A percentile compares a stretch with the other conserved stretches of the same genome.
These are phyloP conservation scores for Drosophila lini DNA, from an alignment of 1,140 invertebrate species.

Conservation along the genomic window DNA sequence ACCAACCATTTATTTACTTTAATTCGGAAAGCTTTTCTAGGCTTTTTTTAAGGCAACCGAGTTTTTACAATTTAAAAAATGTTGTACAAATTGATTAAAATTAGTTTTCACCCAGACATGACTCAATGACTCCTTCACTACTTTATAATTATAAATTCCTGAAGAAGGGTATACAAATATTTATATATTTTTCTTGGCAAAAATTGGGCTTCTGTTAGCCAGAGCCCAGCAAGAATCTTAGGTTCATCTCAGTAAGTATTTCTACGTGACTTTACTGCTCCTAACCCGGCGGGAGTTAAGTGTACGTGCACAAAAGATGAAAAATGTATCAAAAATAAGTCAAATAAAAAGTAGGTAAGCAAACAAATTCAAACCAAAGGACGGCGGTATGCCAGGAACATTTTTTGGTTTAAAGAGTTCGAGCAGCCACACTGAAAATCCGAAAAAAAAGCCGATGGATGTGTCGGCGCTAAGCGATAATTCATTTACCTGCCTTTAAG, in stretches of 20 bases:
- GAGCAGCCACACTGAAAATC: conserved; percentile 15
- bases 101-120: too few species aligned
- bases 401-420: conserved; percentile 12
- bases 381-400: neutral
- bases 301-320: conserved; percentile 41
- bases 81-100: too few species aligned
- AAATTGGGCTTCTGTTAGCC: neutral
- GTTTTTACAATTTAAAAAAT: too few species aligned
- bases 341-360: conserved; percentile 8
- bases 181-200: too few species aligned
- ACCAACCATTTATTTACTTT: neutral
- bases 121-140: neutral
- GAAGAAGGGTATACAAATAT: neutral
- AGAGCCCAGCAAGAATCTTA: neutral
- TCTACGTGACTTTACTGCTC: conserved; percentile 43
- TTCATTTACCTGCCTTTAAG: conserved; percentile 28
- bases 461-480: conserved; percentile 31
- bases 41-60: too few species aligned
- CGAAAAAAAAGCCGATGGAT: neutral
- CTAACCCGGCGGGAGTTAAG: conserved; percentile 1
- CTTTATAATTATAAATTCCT: neutral
- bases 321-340: conserved; percentile 10
- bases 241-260: conserved; percentile 31
- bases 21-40: neutral
- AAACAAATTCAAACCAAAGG: conserved; percentile 15